phyloP scores from a whole-genome alignment of 2,888 invertebrate species.

The Nebria salina region DNA sequence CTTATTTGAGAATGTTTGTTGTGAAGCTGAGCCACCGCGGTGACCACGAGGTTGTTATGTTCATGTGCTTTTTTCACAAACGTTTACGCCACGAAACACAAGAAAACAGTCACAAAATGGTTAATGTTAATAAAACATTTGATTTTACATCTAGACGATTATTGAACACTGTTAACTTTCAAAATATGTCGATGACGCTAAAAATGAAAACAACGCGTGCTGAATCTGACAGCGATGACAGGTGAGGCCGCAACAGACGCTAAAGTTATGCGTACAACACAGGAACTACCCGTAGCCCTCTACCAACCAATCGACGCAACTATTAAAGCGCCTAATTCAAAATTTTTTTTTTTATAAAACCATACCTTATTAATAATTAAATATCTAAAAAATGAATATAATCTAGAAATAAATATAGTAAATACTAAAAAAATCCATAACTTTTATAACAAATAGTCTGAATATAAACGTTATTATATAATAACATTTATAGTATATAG shows the following conservation, averaged over 20 bases:
- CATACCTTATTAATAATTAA: too few relatives aligned
- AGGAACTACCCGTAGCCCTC: conserved; percentile 38
- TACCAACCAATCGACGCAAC: conserved; percentile 3
- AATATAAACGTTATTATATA: too few relatives aligned
- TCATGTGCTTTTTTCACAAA: conserved; percentile 30
- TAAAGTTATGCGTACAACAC: conserved; percentile 32
- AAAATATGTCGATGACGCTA: conserved; percentile 42
- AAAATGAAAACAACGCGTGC: conserved; percentile 48
- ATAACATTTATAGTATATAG: too few relatives aligned
- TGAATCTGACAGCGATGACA: conserved; percentile 47
- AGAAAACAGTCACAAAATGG: conserved; percentile 35
- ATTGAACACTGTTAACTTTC: conserved; percentile 45
- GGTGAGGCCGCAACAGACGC: conserved; percentile 47
- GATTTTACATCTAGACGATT: conserved; percentile 22
- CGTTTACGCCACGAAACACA: conserved; percentile 38
- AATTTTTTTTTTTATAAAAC: background rate
- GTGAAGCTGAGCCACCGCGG: conserved; percentile 30
- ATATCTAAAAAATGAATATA: too few relatives aligned
- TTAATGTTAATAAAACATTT: conserved; percentile 8
- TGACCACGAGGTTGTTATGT: conserved; percentile 45
- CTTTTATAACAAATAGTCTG: too few relatives aligned
- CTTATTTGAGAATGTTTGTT: conserved; percentile 23
- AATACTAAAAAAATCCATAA: too few relatives aligned
- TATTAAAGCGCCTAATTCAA: conserved; percentile 27
- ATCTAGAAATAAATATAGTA: too few relatives aligned